Evolutionary conservation across 2,797 vertebrate genomes (phyloP), one percentile per base, ranked within the genome.

Genomic region (Cheirogaleus major): DNA sequence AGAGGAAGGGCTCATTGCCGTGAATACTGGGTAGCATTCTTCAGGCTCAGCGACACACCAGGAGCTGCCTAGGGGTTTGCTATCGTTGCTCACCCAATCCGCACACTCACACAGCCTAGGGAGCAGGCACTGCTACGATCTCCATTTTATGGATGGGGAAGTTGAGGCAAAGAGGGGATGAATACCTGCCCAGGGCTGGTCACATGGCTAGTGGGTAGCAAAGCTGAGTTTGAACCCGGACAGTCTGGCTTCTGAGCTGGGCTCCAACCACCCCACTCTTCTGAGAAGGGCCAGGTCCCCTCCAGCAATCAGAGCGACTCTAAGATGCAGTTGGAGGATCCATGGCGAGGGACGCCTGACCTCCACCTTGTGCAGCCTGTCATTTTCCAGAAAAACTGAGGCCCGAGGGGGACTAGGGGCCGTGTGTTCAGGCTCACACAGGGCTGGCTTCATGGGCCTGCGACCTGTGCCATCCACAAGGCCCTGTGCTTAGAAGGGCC

Each of bases 291-390:
- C 57, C 30, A 4, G n/a, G 67, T 8, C 4, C 63, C 20, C 50
- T 38, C 35, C 12, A 5, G 52, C 7, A 2, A 20, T 20, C 30
- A 1, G 48, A 75, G 50, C 2, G 59, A 23, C 18, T 38, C 0
- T 17, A 23, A n/a, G n/a, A 7, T 2, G 27, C 10, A 0, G 8
- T 32, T 0, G 2, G 82, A 27, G 57, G 52, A 23, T 0, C 32
- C 1, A 1, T 4, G n/a, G 25, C 17, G 2, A 11, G 35, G n/a
- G 61, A n/a, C 10, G 5, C 12, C 63, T 50, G 48, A n/a, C 50
- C 63, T n/a, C 30, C 20, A 18, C 35, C 7, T 38, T 17, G 11
- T 25, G 61, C 48, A 81, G 32, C 18, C 72, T 45, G 32, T 61
- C 12, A 30, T 78, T 85, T 91, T 92, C 61, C 52, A 65, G 92